These are phyloP conservation scores for Ruditapes philippinarum DNA, from an alignment of 1,140 invertebrate species.

Conservation along the genomic window DNA sequence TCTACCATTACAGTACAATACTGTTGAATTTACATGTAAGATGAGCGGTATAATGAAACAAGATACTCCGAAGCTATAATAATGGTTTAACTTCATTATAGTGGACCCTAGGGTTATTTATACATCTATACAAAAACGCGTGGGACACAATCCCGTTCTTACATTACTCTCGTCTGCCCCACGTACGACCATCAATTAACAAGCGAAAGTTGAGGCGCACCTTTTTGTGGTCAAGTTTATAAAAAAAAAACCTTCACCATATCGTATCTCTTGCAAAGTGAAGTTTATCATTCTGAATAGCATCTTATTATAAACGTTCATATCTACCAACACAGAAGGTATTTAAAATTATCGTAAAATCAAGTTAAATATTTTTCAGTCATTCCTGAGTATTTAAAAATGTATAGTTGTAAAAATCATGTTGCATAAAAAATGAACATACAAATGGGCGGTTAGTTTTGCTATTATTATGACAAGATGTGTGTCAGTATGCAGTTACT, in stretches of 20 bases:
- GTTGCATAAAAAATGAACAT: too few species aligned
- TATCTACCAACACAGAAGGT: too few species aligned
- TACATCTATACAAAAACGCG: background rate
- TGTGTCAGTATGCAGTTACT: background rate
- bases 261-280: too few species aligned
- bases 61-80: background rate
- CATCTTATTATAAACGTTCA: too few species aligned
- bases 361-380: too few species aligned
- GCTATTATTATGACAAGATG: background rate
- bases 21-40: too few species aligned
- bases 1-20: too few species aligned
- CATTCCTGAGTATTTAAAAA: too few species aligned
- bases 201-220: background rate
- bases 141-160: background rate
- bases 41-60: background rate
- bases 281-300: too few species aligned
- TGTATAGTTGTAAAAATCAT: too few species aligned
- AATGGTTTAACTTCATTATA: background rate
- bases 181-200: background rate
- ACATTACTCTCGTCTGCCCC: background rate
- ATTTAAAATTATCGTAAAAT: too few species aligned
- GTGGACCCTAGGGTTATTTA: background rate
- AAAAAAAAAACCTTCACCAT: too few species aligned
- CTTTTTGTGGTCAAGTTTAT: slow-evolving; percentile 13
- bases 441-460: background rate